Percentiles rank a stretch among this genome's conserved stretches.
Evolutionary conservation across 2,113 vertebrate genomes (phyloP).

Genomic region (Chloebia gouldiae): DNA sequence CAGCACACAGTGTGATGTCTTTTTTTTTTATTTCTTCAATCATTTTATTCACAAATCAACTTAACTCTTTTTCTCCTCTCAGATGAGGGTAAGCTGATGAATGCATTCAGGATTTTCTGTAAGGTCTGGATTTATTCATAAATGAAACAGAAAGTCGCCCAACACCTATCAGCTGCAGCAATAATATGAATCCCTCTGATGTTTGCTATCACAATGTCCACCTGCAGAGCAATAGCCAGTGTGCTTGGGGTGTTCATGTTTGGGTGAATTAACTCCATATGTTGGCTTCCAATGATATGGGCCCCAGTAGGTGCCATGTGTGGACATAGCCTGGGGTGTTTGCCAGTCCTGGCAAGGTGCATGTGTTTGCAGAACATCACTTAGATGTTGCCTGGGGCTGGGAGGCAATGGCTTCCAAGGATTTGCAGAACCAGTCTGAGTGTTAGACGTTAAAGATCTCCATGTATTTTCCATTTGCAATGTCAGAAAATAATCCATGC

Average conservation of each 20-base stretch:
- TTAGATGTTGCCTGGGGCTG: not conserved
- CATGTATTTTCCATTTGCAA: slow-evolving; percentile 6
- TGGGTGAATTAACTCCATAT: not conserved
- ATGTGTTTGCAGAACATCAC: not conserved
- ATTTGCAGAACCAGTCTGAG: not conserved
- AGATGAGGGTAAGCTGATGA: not conserved
- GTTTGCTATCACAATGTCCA: not conserved
- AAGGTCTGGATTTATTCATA: not conserved
- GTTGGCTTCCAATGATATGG: not conserved
- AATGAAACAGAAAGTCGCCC: not conserved
- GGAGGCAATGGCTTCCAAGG: not conserved
- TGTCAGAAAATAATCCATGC: not conserved
- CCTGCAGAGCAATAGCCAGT: not conserved
- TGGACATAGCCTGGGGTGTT: not conserved
- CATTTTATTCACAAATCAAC: not conserved
- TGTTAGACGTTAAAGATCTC: not conserved
- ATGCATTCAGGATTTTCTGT: not conserved
- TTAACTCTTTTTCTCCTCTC: not conserved
- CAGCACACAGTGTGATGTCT: not conserved
- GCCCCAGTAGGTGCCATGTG: not conserved
- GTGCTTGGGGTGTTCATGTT: not conserved
- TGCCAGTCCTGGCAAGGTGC: not conserved
- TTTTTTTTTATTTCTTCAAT: not conserved
- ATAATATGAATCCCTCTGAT: not conserved
- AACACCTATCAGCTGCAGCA: not conserved